A percentile compares a stretch with the other conserved stretches of the same genome.
Conservation (phyloP, 2,113 vertebrate species). For the Mus pahari region DNA sequence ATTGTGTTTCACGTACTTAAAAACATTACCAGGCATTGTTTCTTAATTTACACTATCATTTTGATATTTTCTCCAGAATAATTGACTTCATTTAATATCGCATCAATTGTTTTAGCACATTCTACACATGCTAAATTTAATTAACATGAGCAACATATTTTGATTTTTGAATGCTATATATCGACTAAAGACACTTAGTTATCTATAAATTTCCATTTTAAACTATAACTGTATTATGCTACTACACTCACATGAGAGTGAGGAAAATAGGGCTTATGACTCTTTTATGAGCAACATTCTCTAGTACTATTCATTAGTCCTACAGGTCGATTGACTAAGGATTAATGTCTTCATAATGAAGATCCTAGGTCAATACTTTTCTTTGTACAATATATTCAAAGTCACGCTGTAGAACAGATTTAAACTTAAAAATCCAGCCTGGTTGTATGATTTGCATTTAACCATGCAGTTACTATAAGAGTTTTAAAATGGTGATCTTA, state of each 20-base stretch:
- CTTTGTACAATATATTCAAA: not conserved
- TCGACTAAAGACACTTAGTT: not conserved
- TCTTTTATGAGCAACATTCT: not conserved
- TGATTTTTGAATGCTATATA: conserved; percentile 8
- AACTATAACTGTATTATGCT: not conserved
- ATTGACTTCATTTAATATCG: not conserved
- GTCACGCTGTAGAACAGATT: not conserved
- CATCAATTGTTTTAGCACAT: not conserved
- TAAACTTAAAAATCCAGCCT: not conserved
- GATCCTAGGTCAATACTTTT: not conserved
- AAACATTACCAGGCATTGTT: not conserved
- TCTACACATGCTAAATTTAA: not conserved
- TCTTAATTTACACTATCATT: not conserved
- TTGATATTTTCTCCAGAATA: not conserved
- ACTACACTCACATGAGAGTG: not conserved
- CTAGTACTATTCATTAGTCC: not conserved
- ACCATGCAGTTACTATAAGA: not conserved
- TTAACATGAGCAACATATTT: not conserved
- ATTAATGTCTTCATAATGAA: not conserved
- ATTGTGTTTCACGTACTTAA: not conserved
- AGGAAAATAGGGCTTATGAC: not conserved
- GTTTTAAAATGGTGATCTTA: not conserved
- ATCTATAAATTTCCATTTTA: not conserved
- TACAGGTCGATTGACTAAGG: not conserved
- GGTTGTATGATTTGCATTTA: not conserved